These are phyloP conservation scores for Chloropsis hardwickii DNA, from an alignment of 2,113 vertebrate species.

Conservation along the genomic window DNA sequence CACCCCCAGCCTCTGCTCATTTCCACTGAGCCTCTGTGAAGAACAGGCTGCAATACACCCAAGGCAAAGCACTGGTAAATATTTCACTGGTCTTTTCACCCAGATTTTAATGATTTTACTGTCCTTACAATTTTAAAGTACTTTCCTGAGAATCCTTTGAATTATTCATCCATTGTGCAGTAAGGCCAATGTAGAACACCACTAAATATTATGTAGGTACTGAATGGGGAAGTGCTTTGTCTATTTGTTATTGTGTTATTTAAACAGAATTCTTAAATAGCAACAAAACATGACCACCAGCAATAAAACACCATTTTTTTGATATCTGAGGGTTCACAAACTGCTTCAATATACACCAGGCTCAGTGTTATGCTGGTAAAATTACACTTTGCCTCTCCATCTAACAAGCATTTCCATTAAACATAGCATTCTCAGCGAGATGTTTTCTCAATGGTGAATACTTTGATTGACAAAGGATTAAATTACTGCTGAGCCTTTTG, in stretches of 20 bases:
- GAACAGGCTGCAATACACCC: neutral
- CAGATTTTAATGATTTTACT: neutral
- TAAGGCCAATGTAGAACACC: neutral
- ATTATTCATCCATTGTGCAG: neutral
- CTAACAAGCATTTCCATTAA: conserved; percentile 36
- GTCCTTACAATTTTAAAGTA: neutral
- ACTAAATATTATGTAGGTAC: neutral
- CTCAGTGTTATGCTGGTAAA: neutral
- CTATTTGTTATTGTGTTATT: neutral
- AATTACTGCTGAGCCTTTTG: neutral
- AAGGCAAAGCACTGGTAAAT: neutral
- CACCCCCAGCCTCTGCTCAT: neutral
- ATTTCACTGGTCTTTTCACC: neutral
- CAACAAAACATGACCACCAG: neutral
- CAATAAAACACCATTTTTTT: neutral
- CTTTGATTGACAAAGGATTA: conserved; percentile 54
- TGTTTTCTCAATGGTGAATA: conserved; percentile 8
- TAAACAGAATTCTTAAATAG: neutral
- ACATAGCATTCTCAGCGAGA: neutral
- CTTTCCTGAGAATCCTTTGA: neutral
- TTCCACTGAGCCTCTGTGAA: neutral
- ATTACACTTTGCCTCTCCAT: conserved; percentile 10
- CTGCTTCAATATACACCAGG: neutral
- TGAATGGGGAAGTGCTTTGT: neutral
- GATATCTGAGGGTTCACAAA: neutral